phyloP scores from a whole-genome alignment of 2,797 vertebrate genomes.

The Intellagama lesueurii region DNA sequence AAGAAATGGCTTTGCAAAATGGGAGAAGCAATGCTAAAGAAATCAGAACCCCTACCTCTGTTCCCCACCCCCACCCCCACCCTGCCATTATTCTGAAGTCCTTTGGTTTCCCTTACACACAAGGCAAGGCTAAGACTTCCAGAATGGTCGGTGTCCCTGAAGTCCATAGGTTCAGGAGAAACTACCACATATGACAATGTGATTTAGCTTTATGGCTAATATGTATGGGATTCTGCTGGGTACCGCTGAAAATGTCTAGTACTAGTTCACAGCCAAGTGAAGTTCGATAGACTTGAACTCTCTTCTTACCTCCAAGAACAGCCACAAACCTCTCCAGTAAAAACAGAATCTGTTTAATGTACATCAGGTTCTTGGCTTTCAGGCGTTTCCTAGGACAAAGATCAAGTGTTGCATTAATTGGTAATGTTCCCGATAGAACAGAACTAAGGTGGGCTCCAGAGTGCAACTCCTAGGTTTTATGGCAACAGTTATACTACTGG shows the following conservation, averaged over 20 bases:
- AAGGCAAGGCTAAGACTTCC: background rate
- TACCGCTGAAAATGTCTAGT: background rate
- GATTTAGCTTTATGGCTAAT: background rate
- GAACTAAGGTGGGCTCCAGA: background rate
- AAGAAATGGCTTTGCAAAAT: background rate
- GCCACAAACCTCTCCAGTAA: constrained; percentile 88
- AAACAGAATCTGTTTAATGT: constrained; percentile 96
- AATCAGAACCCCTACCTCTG: background rate
- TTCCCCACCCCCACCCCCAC: background rate
- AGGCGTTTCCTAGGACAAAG: constrained; percentile 83
- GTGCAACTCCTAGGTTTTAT: background rate
- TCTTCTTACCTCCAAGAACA: constrained; percentile 87
- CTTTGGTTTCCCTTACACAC: background rate
- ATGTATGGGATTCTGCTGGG: background rate
- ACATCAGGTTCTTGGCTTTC: constrained; percentile 98
- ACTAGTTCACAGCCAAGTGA: background rate
- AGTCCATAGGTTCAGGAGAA: background rate
- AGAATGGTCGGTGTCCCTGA: background rate
- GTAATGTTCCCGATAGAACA: background rate
- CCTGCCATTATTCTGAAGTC: background rate
- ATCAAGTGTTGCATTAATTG: background rate
- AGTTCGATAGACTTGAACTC: rapidly evolving
- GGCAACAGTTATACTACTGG: no score
- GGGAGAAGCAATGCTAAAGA: background rate
- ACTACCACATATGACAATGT: background rate